Conservation (phyloP, 2,113 vertebrate genomes). For the Macrotus californicus region DNA sequence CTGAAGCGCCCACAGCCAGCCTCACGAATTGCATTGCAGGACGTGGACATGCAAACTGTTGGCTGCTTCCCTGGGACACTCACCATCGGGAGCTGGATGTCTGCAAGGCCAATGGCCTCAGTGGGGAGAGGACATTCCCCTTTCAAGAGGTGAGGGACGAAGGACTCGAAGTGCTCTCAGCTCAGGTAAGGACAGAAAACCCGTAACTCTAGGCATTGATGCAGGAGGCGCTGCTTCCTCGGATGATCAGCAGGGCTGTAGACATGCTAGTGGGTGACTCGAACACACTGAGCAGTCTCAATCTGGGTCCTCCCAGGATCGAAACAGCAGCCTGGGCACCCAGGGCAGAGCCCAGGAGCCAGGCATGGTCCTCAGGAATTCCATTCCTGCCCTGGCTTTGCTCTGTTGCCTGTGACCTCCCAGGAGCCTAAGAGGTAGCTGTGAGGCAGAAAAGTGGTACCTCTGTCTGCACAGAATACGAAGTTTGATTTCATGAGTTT, state of each 20-base stretch:
- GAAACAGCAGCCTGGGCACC: background rate
- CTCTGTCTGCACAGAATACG: background rate
- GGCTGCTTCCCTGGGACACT: background rate
- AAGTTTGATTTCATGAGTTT: background rate
- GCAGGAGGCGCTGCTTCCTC: background rate
- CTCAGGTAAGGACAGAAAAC: background rate
- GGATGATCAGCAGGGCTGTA: background rate
- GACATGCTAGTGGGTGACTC: rapidly evolving
- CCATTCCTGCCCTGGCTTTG: rapidly evolving
- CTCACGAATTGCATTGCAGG: background rate
- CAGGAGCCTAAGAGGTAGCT: background rate
- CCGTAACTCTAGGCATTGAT: background rate
- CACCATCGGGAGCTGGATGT: too few species aligned
- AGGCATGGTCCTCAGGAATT: background rate
- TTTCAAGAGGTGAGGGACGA: background rate
- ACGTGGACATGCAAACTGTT: background rate
- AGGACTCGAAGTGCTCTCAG: background rate
- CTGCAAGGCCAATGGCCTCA: background rate
- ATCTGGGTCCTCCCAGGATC: background rate
- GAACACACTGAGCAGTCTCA: background rate
- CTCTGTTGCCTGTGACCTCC: background rate
- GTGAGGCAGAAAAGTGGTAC: background rate
- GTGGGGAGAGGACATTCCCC: background rate
- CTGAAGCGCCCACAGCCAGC: background rate
- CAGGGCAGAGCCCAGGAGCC: background rate